phyloP scores from a whole-genome alignment of 1,140 invertebrate species.

The Gonatopus flavifemur region DNA sequence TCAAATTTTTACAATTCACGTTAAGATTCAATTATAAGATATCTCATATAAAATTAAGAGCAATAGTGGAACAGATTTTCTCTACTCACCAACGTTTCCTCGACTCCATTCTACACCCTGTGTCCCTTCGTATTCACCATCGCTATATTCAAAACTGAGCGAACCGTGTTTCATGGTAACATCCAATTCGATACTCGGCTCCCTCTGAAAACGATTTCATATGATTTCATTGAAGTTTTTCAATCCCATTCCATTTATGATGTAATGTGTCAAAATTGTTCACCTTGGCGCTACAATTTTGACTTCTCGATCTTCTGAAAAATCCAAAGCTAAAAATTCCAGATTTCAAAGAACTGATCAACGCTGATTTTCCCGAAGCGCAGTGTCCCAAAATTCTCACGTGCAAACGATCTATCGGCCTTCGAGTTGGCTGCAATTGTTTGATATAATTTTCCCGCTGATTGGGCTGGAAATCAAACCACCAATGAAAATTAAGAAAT shows the following conservation, averaged over 20 bases:
- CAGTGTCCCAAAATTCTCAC: conserved; percentile 78
- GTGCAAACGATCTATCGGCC: conserved; percentile 70
- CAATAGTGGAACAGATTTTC: too few relatives aligned
- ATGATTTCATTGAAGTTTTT: neutral
- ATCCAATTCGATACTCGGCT: conserved; percentile 64
- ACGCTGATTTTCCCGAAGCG: conserved; percentile 74
- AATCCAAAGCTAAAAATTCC: conserved; percentile 67
- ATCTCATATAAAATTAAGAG: neutral
- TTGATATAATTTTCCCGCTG: conserved; percentile 68
- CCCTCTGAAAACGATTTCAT: conserved; percentile 35
- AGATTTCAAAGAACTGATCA: conserved; percentile 73
- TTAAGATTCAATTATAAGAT: conserved; percentile 1
- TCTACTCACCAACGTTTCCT: conserved; percentile 46
- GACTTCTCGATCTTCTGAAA: conserved; percentile 62
- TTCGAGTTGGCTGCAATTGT: conserved; percentile 69
- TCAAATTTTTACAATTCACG: neutral
- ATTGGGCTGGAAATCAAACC: conserved; percentile 33
- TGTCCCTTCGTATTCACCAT: conserved; percentile 55
- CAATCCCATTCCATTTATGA: neutral
- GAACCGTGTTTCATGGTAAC: conserved; percentile 65
- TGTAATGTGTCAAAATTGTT: conserved; percentile 1
- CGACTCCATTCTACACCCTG: conserved; percentile 53
- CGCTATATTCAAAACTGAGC: conserved; percentile 64
- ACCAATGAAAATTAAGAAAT: conserved; percentile 2
- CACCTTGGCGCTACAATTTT: conserved; percentile 50